Evolutionary conservation across 2,797 vertebrate genomes (phyloP).

Genomic region (Trachops cirrhosus): DNA sequence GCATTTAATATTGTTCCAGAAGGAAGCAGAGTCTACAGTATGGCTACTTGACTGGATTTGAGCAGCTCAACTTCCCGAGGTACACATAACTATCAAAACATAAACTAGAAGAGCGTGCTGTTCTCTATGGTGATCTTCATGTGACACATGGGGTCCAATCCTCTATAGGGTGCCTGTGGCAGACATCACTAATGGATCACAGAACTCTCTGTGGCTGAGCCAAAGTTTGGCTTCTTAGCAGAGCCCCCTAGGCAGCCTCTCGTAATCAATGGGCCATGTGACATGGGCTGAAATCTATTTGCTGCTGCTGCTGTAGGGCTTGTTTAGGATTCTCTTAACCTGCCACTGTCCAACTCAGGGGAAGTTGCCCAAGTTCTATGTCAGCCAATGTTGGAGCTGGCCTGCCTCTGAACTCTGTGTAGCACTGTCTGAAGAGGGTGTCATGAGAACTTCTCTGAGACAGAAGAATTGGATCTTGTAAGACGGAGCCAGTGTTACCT

Average conservation of each 20-base stretch:
- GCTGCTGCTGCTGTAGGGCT: neutral
- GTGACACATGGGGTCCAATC: neutral
- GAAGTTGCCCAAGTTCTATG: neutral
- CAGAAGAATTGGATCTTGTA: neutral
- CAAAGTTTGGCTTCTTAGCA: neutral
- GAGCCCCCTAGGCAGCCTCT: neutral
- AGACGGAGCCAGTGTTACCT: neutral
- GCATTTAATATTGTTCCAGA: neutral
- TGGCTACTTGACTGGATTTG: neutral
- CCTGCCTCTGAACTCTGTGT: neutral
- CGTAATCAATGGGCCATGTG: neutral
- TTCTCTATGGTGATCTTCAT: neutral
- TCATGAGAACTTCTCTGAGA: neutral
- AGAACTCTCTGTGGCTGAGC: neutral
- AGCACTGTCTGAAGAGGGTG: neutral
- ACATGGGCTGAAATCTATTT: neutral
- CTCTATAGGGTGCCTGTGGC: neutral
- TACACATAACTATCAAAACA: neutral
- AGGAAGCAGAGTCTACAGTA: neutral
- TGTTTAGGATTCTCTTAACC: neutral
- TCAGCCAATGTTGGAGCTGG: neutral
- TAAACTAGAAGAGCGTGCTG: neutral
- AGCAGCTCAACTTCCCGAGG: neutral
- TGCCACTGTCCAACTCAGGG: neutral
- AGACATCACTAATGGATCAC: conserved; percentile 55